Percentiles rank a stretch among this genome's conserved stretches.
These are phyloP conservation scores for Calameuta pallipes DNA, from an alignment of 2,888 invertebrate genomes.

Conservation along the genomic window DNA sequence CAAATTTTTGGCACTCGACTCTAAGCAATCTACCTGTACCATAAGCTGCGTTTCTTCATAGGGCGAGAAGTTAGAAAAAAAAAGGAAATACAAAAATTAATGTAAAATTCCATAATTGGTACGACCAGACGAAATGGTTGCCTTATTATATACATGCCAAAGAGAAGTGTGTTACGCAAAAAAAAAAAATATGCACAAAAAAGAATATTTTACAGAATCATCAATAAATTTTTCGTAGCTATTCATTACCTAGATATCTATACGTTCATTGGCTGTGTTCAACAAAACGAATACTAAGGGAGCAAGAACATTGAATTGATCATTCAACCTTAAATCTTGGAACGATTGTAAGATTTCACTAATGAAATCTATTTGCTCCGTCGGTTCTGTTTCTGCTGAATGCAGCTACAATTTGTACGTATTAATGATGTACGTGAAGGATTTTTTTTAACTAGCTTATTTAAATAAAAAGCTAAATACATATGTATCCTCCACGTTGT, in stretches of 20 bases:
- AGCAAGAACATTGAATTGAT: neutral
- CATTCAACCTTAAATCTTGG: neutral
- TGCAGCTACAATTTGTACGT: slow-evolving; percentile 10
- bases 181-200: slow-evolving; percentile 24
- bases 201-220: slow-evolving; percentile 19
- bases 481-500: neutral
- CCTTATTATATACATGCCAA: slow-evolving; percentile 30
- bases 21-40: neutral
- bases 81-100: neutral
- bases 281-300: neutral
- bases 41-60: neutral
- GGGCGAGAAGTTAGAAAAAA: neutral
- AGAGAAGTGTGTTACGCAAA: slow-evolving; percentile 22
- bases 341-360: neutral
- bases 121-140: slow-evolving; percentile 16
- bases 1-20: neutral
- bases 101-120: neutral
- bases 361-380: neutral
- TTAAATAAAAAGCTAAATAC: slow-evolving; percentile 9
- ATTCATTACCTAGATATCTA: neutral
- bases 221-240: neutral
- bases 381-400: neutral
- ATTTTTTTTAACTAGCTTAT: slow-evolving; percentile 17
- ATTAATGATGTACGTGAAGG: neutral
- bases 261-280: neutral